phyloP scores from a whole-genome alignment of 2,888 invertebrate species.

The Meliscaeva auricollis region DNA sequence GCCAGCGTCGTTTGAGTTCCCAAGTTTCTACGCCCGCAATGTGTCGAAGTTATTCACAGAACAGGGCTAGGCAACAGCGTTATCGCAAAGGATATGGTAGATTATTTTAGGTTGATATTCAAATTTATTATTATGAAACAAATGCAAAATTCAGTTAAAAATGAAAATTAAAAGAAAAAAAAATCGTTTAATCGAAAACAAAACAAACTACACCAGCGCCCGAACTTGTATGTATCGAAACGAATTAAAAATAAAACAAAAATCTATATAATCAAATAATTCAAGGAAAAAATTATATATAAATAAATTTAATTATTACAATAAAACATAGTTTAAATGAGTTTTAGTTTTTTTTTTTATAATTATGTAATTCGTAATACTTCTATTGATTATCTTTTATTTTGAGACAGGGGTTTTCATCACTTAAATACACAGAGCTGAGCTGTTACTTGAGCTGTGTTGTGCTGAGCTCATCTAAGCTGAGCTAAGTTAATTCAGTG shows the following conservation, averaged over 20 bases:
- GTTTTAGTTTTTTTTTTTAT: background rate
- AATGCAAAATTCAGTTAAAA: slow-evolving; percentile 37
- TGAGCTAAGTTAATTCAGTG: too few species aligned
- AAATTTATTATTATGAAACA: slow-evolving; percentile 65
- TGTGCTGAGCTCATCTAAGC: too few species aligned
- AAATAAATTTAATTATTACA: slow-evolving; percentile 58
- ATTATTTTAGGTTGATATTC: slow-evolving; percentile 75
- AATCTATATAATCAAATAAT: slow-evolving; percentile 59
- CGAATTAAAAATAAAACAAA: slow-evolving; percentile 55
- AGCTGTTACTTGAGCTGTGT: too few species aligned
- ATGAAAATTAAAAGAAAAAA: slow-evolving; percentile 46
- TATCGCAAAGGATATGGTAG: slow-evolving; percentile 69
- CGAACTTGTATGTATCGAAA: slow-evolving; percentile 61
- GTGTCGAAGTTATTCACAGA: slow-evolving; percentile 83
- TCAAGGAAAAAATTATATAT: slow-evolving; percentile 52
- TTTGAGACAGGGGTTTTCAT: too few species aligned
- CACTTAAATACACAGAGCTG: too few species aligned
- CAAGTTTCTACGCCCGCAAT: slow-evolving; percentile 62
- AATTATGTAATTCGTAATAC: too few species aligned
- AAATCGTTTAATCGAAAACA: slow-evolving; percentile 26
- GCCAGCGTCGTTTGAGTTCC: slow-evolving; percentile 73
- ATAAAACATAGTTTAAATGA: background rate
- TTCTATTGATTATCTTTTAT: too few species aligned
- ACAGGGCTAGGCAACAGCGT: slow-evolving; percentile 81
- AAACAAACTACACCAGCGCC: slow-evolving; percentile 31